Evolutionary conservation across 35 echinoderm and acorn worm genomes (phyloP).

Genomic region (Hemicentrotus pulcherrimus): DNA sequence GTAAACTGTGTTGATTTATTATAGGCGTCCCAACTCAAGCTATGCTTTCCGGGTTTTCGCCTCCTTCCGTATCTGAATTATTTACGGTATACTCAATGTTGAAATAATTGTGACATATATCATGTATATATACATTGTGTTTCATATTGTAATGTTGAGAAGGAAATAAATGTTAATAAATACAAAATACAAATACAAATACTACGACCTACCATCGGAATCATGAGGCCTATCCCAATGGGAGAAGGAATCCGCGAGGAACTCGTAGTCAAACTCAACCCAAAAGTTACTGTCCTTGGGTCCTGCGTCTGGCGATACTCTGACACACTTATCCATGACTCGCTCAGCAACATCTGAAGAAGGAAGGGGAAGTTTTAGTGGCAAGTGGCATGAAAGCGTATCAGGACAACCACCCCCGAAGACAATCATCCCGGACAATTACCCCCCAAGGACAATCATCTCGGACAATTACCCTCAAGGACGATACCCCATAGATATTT

Average conservation of each 20-base stretch:
- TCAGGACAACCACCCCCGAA: neutral
- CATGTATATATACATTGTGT: too few relatives aligned
- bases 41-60: too few relatives aligned
- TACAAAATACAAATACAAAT: too few relatives aligned
- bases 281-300: slow-evolving; percentile 67
- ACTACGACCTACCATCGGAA: slow-evolving; percentile 9
- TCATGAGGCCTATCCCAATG: slow-evolving; percentile 61
- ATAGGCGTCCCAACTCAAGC: too few relatives aligned
- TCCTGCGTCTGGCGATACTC: slow-evolving; percentile 56
- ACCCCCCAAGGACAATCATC: too few relatives aligned
- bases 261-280: slow-evolving; percentile 90
- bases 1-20: too few relatives aligned
- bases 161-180: too few relatives aligned
- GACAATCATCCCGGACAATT: neutral
- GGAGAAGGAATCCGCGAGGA: slow-evolving; percentile 91
- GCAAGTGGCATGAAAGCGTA: neutral
- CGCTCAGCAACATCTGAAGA: slow-evolving; percentile 77
- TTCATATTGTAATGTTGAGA: too few relatives aligned
- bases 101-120: too few relatives aligned
- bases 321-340: slow-evolving; percentile 77
- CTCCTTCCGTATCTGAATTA: too few relatives aligned
- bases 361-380: neutral
- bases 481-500: neutral
- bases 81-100: too few relatives aligned
- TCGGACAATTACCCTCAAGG: neutral